phyloP scores from a whole-genome alignment of 1,140 invertebrate species.

The Calliopsis andreniformis region DNA sequence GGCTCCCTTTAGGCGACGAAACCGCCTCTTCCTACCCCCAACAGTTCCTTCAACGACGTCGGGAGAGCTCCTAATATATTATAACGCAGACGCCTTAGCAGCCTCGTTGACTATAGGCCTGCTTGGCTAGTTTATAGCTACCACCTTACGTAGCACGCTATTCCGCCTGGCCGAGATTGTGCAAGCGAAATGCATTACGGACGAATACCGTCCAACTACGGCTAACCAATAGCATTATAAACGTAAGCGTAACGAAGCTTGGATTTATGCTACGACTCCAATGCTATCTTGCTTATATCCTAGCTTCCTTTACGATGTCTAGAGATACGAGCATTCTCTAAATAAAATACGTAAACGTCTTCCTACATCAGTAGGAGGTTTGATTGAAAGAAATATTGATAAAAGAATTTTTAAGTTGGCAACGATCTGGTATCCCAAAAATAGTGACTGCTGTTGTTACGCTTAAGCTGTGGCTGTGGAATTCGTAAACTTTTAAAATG shows the following conservation, averaged over 20 bases:
- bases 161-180: constrained; percentile 54
- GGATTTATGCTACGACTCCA: constrained; percentile 9
- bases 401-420: no score
- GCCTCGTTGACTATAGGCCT: constrained; percentile 48
- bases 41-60: constrained; percentile 37
- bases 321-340: neutral
- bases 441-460: no score
- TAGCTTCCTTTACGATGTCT: neutral
- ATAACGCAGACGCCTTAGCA: constrained; percentile 64
- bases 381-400: no score
- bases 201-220: constrained; percentile 48
- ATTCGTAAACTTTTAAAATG: no score
- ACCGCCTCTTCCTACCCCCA: constrained; percentile 45
- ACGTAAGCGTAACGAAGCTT: constrained; percentile 33
- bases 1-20: constrained; percentile 48
- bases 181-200: constrained; percentile 62
- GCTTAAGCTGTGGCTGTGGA: no score
- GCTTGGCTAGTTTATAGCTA: constrained; percentile 62
- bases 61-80: constrained; percentile 63
- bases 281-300: neutral
- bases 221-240: constrained; percentile 42
- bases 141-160: constrained; percentile 59
- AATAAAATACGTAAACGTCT: neutral
- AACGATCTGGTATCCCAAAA: no score
- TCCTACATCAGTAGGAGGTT: no score